These are phyloP conservation scores for Callimorpha dominula DNA, from an alignment of 2,888 invertebrate species.

Conservation along the genomic window DNA sequence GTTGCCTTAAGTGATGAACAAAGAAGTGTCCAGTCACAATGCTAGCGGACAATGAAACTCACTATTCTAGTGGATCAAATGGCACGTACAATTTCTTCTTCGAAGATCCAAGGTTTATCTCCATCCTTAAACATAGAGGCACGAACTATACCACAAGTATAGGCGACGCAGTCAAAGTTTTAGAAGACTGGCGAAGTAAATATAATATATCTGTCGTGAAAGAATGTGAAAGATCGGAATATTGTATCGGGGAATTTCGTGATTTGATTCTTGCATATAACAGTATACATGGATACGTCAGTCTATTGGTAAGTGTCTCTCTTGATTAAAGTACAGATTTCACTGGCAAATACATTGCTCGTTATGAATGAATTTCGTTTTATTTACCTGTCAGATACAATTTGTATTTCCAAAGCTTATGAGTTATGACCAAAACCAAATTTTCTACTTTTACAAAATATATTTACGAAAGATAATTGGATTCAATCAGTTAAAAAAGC, in stretches of 20 bases:
- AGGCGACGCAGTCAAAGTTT: conserved; percentile 70
- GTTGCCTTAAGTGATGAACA: conserved; percentile 70
- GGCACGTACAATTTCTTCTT: conserved; percentile 65
- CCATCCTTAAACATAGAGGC: conserved; percentile 69
- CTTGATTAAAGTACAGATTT: not conserved
- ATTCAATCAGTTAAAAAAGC: not conserved
- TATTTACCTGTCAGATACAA: not conserved
- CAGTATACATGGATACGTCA: conserved; percentile 93
- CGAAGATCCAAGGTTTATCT: conserved; percentile 72
- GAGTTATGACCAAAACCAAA: not conserved
- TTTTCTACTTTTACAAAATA: not conserved
- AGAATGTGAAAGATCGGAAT: conserved; percentile 77
- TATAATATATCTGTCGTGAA: conserved; percentile 76
- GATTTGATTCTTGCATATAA: conserved; percentile 89
- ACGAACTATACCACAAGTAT: conserved; percentile 69
- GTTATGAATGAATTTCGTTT: not conserved
- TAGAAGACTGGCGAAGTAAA: conserved; percentile 73
- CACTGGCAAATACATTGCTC: not conserved
- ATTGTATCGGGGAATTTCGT: conserved; percentile 87
- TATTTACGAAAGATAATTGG: not conserved
- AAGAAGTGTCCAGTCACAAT: conserved; percentile 62
- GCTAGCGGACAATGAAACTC: conserved; percentile 72
- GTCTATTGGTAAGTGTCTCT: conserved; percentile 89
- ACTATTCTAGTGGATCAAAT: conserved; percentile 52
- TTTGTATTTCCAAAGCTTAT: not conserved